Evolutionary conservation across 2,888 invertebrate species (phyloP).

Genomic region (Rotaria magnacalcarata): DNA sequence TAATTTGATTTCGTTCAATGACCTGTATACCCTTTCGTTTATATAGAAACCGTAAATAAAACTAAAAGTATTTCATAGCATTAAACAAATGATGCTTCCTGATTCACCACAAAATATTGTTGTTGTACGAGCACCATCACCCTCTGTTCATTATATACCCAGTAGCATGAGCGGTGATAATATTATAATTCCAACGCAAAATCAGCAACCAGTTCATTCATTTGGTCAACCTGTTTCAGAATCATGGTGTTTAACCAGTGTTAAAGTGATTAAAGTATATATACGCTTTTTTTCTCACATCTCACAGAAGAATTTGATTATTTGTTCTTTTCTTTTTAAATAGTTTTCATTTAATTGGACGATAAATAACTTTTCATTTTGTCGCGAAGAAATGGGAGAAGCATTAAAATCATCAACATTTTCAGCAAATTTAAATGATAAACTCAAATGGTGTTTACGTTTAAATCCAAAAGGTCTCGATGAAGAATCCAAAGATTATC

Average conservation of each 20-base stretch:
- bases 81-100: conserved; percentile 16
- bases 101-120: conserved; percentile 27
- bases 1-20: neutral
- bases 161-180: neutral
- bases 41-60: neutral
- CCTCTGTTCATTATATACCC: neutral
- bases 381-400: conserved; percentile 99
- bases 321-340: conserved; percentile 56
- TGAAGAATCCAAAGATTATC: conserved; percentile 99
- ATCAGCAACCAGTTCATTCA: neutral
- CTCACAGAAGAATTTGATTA: neutral
- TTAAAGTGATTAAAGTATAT: neutral
- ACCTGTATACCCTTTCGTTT: neutral
- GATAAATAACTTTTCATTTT: conserved; percentile 99
- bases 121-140: conserved; percentile 30
- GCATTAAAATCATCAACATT: conserved; percentile 98
- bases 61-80: neutral
- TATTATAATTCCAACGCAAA: neutral
- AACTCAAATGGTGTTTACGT: conserved; percentile 98
- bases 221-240: conserved; percentile 3
- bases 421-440: conserved; percentile 97
- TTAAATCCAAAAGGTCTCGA: conserved; percentile 99
- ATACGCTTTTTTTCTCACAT: neutral
- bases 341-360: conserved; percentile 99
- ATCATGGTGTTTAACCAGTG: conserved; percentile 7